Percentiles rank a stretch among this genome's conserved stretches.
phyloP scores from a whole-genome alignment of 2,797 vertebrate species.

The Chelonia mydas region DNA sequence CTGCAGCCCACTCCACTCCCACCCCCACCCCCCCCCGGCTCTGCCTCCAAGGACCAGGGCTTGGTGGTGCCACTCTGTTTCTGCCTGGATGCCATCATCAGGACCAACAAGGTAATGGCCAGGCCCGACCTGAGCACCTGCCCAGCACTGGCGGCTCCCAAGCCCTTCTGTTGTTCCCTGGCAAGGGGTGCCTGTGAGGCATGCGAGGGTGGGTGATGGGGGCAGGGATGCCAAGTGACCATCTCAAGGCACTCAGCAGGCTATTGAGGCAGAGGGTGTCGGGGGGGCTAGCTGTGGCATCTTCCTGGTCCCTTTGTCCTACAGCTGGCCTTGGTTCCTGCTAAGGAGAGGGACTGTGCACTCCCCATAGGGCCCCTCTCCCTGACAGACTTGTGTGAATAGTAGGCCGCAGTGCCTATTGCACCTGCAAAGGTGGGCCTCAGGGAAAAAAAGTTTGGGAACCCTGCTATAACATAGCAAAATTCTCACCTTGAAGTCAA shows the following conservation, averaged over 20 bases:
- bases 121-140: too few species aligned
- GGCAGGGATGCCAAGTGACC: neutral
- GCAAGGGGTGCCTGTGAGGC: too few species aligned
- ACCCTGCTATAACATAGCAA: neutral
- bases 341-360: neutral
- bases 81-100: neutral
- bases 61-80: neutral
- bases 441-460: neutral
- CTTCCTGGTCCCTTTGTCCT: neutral
- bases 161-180: too few species aligned
- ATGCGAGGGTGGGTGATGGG: neutral
- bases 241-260: neutral
- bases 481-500: constrained; percentile 90
- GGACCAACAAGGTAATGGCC: too few species aligned
- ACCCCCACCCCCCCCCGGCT: too few species aligned
- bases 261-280: neutral
- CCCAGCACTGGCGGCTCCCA: too few species aligned
- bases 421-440: neutral
- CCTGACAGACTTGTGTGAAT: neutral
- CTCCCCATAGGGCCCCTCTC: neutral
- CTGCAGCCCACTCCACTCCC: neutral
- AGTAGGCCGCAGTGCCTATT: neutral
- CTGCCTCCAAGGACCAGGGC: neutral
- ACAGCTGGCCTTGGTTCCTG: neutral
- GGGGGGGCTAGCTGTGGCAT: neutral